Conservation (phyloP, 2,113 vertebrate genomes). For the Terrapene triunguis region DNA sequence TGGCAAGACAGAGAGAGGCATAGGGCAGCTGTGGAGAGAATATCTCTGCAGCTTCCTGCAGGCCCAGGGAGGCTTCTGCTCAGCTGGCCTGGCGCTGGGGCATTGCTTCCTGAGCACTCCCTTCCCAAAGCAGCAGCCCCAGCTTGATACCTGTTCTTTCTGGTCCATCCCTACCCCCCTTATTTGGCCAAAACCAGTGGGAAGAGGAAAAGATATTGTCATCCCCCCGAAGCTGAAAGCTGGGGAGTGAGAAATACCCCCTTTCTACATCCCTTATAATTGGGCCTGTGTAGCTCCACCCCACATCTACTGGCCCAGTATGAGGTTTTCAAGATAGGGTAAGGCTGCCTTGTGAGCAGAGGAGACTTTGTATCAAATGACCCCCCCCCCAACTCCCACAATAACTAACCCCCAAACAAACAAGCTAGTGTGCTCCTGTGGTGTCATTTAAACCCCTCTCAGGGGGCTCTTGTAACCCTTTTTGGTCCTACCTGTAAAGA, state of each 20-base stretch:
- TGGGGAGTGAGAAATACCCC: background rate
- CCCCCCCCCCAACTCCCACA: no score
- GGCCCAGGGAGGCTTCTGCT: background rate
- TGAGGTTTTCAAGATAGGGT: no score
- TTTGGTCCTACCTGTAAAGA: no score
- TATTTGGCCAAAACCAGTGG: background rate
- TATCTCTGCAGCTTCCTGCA: accelerated
- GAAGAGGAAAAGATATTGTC: background rate
- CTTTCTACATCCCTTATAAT: background rate
- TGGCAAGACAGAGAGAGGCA: background rate
- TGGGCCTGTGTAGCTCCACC: background rate
- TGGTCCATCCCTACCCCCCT: background rate
- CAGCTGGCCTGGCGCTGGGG: background rate
- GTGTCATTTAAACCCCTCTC: no score
- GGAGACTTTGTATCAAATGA: no score
- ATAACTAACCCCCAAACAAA: no score
- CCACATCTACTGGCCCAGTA: no score
- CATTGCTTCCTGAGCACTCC: background rate
- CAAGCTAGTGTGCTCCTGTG: no score
- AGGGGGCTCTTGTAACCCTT: no score
- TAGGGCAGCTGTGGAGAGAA: background rate
- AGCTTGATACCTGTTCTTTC: background rate
- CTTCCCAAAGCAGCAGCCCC: background rate
- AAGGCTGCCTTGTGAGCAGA: no score
- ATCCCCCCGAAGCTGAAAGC: background rate